Evolutionary conservation across 2,797 vertebrate species (phyloP).

Genomic region (Poecilia velifera): DNA sequence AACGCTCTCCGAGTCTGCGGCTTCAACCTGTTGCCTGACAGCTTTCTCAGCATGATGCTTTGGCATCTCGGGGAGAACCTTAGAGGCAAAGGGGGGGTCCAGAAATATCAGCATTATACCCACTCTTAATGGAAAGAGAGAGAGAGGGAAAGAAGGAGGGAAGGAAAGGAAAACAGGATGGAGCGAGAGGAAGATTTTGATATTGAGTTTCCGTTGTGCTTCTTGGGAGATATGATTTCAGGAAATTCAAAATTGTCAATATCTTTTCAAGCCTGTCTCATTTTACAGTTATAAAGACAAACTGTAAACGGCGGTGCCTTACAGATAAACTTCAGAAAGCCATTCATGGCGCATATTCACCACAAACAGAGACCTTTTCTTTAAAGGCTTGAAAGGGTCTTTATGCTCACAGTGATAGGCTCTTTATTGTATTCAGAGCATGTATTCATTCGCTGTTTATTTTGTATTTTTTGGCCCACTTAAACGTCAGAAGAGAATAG

Average conservation of each 20-base stretch:
- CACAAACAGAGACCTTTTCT: conserved; percentile 30
- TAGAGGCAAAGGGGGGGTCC: conserved; percentile 18
- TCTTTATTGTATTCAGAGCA: conserved; percentile 39
- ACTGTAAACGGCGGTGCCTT: conserved; percentile 59
- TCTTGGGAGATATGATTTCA: conserved; percentile 77
- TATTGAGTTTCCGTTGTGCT: conserved; percentile 73
- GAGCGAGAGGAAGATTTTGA: conserved; percentile 57
- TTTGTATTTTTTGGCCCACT: conserved; percentile 60
- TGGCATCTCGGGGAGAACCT: conserved; percentile 47
- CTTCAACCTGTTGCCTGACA: conserved; percentile 55
- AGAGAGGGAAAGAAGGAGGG: conserved; percentile 25
- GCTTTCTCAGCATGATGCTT: conserved; percentile 8
- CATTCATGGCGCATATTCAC: conserved; percentile 31
- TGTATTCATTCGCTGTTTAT: conserved; percentile 31
- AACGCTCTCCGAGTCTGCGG: conserved; percentile 31
- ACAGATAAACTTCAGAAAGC: conserved; percentile 44
- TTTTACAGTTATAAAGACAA: conserved; percentile 68
- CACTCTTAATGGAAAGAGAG: conserved; percentile 20
- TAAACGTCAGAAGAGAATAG: conserved; percentile 67
- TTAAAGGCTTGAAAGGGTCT: conserved; percentile 24
- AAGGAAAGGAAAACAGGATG: conserved; percentile 18
- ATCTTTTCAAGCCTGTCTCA: conserved; percentile 61
- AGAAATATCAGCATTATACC: conserved; percentile 36
- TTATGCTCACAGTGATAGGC: conserved; percentile 12
- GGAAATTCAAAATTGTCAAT: conserved; percentile 78